Evolutionary conservation across 2,888 invertebrate genomes (phyloP), one percentile per base, ranked within the genome.

Genomic region (Drosophila prostipennis): DNA sequence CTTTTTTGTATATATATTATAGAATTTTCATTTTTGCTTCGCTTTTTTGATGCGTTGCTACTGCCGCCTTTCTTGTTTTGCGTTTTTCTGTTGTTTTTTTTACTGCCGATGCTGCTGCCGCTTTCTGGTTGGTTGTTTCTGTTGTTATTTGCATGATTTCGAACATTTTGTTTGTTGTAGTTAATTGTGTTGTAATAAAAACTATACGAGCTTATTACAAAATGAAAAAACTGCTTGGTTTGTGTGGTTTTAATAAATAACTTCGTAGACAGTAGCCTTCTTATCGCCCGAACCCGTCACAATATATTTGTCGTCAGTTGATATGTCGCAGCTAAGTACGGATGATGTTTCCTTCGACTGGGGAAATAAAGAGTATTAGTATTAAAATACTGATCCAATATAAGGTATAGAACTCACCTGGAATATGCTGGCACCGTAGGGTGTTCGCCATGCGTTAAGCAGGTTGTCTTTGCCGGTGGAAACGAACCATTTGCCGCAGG

Each of bases 391-490:
- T 16, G n/a, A 23, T 16, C 0, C 14, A 29, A 8, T 32, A 34
- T 34, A 6, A 8, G 3, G 0, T 11, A 16, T 10, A 1, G 0
- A 36, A 65, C 85, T 90, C 90, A 98, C 98, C 96, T 98, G 98
- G 94, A 99, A 98, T 94, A 99, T 98, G 90, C 97, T 98, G 80
- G 98, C 98, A 77, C 99, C 99, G 91, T 99, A 98, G 0, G 99
- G 99, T 89, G 99, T 98, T 90, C 98, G 94, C 98, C 99, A 99
- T 40, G 98, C 98, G 92, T 99, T 98, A 59, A 99, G 94, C 90
- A 98, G 93, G 93, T 99, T 99, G 92, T 99, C 99, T 93, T 99
- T 99, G 79, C 98, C 98, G n/a, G 98, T 99, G 77, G 97, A 98
- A 78, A 98, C 98, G 93, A 99, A 99, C 98, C 99, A 99, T 93